Percentiles rank a stretch among this genome's conserved stretches.
Conservation (phyloP, 1,140 invertebrate genomes). For the Holotrichia oblita region DNA sequence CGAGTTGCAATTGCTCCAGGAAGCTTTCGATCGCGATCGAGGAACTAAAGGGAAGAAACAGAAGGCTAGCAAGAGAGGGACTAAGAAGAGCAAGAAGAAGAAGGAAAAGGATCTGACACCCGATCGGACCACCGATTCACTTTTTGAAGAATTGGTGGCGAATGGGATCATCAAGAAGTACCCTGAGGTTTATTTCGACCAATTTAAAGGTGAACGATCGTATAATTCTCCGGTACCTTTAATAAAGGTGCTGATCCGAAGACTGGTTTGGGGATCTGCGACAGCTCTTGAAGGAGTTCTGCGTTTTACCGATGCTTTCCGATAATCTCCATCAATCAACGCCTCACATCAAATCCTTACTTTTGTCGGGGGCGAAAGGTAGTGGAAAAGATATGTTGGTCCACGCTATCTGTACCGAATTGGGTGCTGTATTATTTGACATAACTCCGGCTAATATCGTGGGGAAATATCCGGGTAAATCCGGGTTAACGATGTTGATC, state of each 20-base stretch:
- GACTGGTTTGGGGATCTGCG: constrained; percentile 78
- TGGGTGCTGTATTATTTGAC: constrained; percentile 91
- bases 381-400: constrained; percentile 91
- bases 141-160: constrained; percentile 90
- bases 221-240: constrained; percentile 68
- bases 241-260: constrained; percentile 67
- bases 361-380: constrained; percentile 81
- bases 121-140: too few relatives aligned
- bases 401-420: constrained; percentile 87
- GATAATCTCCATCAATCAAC: constrained; percentile 77
- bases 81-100: constrained; percentile 90
- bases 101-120: too few relatives aligned
- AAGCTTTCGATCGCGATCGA: constrained; percentile 78
- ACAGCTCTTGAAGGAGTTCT: constrained; percentile 87
- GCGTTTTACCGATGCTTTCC: constrained; percentile 89
- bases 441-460: constrained; percentile 89
- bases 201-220: constrained; percentile 85
- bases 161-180: constrained; percentile 87
- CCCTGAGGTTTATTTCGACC: constrained; percentile 73
- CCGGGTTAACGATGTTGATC: constrained; percentile 92
- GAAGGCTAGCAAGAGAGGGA: constrained; percentile 81
- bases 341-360: too few relatives aligned
- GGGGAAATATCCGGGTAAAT: constrained; percentile 93
- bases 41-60: constrained; percentile 78
- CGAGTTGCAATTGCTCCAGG: constrained; percentile 84